Conservation (phyloP, 1,140 invertebrate species). For the Hyphantria cunea region DNA sequence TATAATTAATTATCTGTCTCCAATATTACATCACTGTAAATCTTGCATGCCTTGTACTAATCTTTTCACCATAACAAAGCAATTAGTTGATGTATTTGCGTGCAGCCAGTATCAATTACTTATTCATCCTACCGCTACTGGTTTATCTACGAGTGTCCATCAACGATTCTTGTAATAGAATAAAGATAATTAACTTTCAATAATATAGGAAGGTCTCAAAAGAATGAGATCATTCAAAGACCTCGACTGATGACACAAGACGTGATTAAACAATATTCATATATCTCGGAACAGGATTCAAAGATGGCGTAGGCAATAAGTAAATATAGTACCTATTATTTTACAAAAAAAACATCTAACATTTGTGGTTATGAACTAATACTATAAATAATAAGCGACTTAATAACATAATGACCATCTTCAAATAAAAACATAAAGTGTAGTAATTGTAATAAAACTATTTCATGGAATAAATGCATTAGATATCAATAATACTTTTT, state of each 20-base stretch:
- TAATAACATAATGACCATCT: too few relatives aligned
- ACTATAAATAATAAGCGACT: too few relatives aligned
- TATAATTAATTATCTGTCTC: neutral
- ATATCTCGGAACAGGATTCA: conserved; percentile 16
- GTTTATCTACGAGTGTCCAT: conserved; percentile 8
- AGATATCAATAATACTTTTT: too few relatives aligned
- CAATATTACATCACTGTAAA: neutral
- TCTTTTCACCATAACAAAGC: conserved; percentile 16
- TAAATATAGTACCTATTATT: conserved; percentile 5
- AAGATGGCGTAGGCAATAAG: conserved; percentile 9
- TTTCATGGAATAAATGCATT: neutral
- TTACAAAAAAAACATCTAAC: conserved; percentile 5
- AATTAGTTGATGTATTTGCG: conserved; percentile 12
- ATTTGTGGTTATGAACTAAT: conserved; percentile 13
- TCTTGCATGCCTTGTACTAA: conserved; percentile 15
- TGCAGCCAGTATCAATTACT: conserved; percentile 23
- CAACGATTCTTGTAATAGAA: conserved; percentile 14
- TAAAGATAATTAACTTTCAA: conserved; percentile 50
- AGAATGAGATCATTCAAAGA: conserved; percentile 67
- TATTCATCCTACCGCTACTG: conserved; percentile 17
- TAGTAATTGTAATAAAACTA: conserved; percentile 10
- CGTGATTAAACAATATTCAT: conserved; percentile 54
- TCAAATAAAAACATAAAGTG: conserved; percentile 7
- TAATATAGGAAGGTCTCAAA: conserved; percentile 55
- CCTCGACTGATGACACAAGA: conserved; percentile 66